These are phyloP conservation scores for Pachyseris speciosa DNA, from an alignment of 64 coral and sea anemone genomes.

Conservation along the genomic window DNA sequence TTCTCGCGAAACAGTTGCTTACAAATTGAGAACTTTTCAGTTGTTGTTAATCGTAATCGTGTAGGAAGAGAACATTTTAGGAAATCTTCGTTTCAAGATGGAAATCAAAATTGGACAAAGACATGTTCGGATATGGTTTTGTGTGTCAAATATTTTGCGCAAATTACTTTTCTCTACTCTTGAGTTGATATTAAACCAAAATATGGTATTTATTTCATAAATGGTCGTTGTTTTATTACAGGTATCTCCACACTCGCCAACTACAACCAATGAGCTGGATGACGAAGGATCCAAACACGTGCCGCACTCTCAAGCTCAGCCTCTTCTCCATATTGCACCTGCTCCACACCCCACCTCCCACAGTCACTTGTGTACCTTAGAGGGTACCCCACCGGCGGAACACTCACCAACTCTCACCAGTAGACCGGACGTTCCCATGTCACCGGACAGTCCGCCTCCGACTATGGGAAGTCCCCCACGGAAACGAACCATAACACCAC, in stretches of 20 bases:
- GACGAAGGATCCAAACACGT: neutral
- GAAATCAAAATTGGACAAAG: too few species aligned
- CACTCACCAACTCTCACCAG: conserved; percentile 33
- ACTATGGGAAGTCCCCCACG: conserved; percentile 51
- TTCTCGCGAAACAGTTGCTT: too few species aligned
- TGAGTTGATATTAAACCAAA: too few species aligned
- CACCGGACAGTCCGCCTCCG: conserved; percentile 46
- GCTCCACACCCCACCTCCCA: conserved; percentile 3
- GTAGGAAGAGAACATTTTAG: too few species aligned
- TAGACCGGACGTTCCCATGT: conserved; percentile 21
- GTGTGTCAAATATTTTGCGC: too few species aligned
- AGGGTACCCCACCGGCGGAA: conserved; percentile 42
- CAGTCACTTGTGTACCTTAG: conserved; percentile 32
- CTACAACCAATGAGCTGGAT: conserved; percentile 21
- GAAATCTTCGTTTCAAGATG: too few species aligned
- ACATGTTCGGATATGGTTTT: too few species aligned
- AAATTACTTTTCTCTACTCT: too few species aligned
- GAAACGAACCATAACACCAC: conserved; percentile 65
- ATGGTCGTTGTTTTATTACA: neutral
- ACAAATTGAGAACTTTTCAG: too few species aligned
- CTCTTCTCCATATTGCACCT: conserved; percentile 31
- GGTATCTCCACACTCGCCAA: conserved; percentile 12
- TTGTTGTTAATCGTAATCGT: too few species aligned
- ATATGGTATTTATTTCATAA: neutral
- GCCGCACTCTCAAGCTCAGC: conserved; percentile 43